Evolutionary conservation across 2,113 vertebrate genomes (phyloP), one percentile per base, ranked within the genome.

Genomic region (Nerophis ophidion): DNA sequence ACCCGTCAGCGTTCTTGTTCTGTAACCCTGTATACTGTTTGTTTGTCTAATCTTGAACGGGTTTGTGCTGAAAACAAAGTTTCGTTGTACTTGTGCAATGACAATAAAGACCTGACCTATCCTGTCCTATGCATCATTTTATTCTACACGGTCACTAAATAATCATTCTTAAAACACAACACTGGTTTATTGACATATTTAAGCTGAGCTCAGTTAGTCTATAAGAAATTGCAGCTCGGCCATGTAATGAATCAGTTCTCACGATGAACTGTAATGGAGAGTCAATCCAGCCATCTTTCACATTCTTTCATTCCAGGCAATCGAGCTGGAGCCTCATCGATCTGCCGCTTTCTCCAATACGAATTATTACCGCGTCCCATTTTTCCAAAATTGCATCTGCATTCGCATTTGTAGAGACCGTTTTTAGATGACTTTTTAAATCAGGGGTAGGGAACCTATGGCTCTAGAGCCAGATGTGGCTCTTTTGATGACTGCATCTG

Each of bases 171-270:
- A 52, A 47, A 48, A 59, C 19, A n/a, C 7, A 14, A 14, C 45
- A 45, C 40, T 36, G 40, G 36, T 47, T 46, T 49, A 65, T 57
- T 75, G 48, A 60, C 61, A 49, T 26, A 61, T 60, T 71, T 38
- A 67, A 70, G 50, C 56, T 48, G 56, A 67, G 56, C 68, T 52
- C 36, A 60, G 56, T 48, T 13, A 36, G 16, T 58, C 40, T 13
- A 36, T 71, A 56, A 75, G 54, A 61, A 65, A 62, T 54, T 71
- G 38, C 65, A 54, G 52, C 33, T 68, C 44, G 26, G 42, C 14
- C 51, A 10, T 65, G 33, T 55, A 10, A 72, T 76, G 65, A 26
- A 72, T 69, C 70, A 63, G 42, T 54, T 38, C 34, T 63, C 55
- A 40, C 42, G 33, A 50, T 69, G 33, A 76, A 70, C 19, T 69